Conservation (phyloP, 1,140 invertebrate genomes). For the Lordiphosa collinella region DNA sequence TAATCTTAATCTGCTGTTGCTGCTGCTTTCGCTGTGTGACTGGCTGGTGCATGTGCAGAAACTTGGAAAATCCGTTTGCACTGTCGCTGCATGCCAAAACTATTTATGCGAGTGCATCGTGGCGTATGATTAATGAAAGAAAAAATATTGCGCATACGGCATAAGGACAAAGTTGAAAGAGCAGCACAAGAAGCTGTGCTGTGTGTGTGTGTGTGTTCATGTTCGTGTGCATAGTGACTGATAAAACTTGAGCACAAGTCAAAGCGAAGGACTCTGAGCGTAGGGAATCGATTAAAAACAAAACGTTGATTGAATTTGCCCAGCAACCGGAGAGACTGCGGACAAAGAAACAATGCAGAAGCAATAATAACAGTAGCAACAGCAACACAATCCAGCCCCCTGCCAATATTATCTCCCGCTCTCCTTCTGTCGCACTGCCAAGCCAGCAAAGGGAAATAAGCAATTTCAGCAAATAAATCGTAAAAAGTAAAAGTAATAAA, state of each 20-base stretch:
- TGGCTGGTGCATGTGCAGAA: slow-evolving; percentile 45
- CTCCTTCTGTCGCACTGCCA: neutral
- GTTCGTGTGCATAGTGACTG: slow-evolving; percentile 16
- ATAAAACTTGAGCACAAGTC: slow-evolving; percentile 26
- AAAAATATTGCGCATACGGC: slow-evolving; percentile 23
- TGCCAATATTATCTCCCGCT: slow-evolving; percentile 39
- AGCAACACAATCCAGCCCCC: slow-evolving; percentile 25
- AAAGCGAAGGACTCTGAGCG: slow-evolving; percentile 28
- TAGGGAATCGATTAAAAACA: slow-evolving; percentile 64
- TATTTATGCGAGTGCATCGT: slow-evolving; percentile 61
- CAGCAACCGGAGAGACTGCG: slow-evolving; percentile 21
- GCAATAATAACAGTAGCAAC: slow-evolving; percentile 14
- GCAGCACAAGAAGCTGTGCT: slow-evolving; percentile 17
- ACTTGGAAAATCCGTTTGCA: slow-evolving; percentile 73
- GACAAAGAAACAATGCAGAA: slow-evolving; percentile 49
- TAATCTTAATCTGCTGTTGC: neutral
- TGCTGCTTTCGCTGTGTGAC: slow-evolving; percentile 1
- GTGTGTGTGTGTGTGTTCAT: slow-evolving; percentile 9
- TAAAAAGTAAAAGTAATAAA: slow-evolving; percentile 78
- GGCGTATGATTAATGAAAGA: slow-evolving; percentile 73
- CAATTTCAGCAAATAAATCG: slow-evolving; percentile 77
- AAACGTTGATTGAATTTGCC: slow-evolving; percentile 70
- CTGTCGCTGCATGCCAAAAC: slow-evolving; percentile 38
- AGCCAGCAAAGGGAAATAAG: slow-evolving; percentile 65
- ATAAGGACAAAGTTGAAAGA: slow-evolving; percentile 19